phyloP scores from a whole-genome alignment of 2,888 invertebrate species.

The Cepaea hortensis region DNA sequence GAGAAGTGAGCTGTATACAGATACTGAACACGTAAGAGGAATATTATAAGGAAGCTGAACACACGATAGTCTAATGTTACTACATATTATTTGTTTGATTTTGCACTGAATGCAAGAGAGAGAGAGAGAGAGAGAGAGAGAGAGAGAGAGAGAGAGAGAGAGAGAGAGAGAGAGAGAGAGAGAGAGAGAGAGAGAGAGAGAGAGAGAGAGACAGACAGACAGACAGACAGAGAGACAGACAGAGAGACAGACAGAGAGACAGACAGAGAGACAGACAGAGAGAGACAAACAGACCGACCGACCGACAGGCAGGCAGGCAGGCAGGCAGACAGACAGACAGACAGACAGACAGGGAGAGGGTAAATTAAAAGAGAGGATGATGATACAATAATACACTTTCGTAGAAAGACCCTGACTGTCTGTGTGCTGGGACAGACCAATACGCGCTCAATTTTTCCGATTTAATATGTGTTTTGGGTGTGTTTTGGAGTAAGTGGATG shows the following conservation, averaged over 20 bases:
- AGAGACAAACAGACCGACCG: neutral
- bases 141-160: neutral
- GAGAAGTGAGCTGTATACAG: too few species aligned
- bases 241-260: neutral
- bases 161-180: neutral
- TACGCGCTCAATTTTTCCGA: too few species aligned
- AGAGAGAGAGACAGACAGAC: neutral
- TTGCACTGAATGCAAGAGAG: neutral
- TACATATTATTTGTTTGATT: neutral
- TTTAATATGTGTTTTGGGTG: too few species aligned
- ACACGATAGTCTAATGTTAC: neutral
- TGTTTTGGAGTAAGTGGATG: too few species aligned
- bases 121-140: too few species aligned
- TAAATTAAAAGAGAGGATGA: too few species aligned
- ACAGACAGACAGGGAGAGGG: neutral
- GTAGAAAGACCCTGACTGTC: too few species aligned
- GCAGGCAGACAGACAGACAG: too few species aligned
- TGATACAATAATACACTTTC: too few species aligned
- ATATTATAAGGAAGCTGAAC: too few species aligned
- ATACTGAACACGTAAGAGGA: too few species aligned
- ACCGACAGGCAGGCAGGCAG: neutral
- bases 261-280: neutral
- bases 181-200: neutral
- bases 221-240: neutral
- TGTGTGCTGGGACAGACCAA: too few species aligned